Conservation (phyloP, 2,113 vertebrate species). For the Calidris pugnax region DNA sequence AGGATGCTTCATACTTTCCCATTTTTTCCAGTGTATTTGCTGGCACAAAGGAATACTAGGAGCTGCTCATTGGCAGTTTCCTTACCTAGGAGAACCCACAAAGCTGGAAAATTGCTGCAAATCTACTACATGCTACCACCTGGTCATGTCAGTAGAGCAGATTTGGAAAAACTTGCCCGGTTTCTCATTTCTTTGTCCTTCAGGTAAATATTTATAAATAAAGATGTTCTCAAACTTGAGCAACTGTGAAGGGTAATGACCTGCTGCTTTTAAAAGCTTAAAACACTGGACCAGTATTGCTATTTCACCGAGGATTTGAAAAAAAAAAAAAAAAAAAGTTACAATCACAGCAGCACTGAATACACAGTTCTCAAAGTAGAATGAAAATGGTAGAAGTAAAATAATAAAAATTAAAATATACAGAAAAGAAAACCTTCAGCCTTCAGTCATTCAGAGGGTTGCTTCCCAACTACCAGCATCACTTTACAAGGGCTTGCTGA, state of each 20-base stretch:
- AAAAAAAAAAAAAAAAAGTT: background rate
- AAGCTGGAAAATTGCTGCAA: background rate
- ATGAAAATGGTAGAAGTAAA: background rate
- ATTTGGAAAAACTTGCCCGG: background rate
- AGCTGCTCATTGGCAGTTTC: background rate
- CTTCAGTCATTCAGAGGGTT: background rate
- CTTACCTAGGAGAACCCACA: background rate
- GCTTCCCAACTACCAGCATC: background rate
- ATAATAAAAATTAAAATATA: background rate
- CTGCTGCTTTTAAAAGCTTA: background rate
- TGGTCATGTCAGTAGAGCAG: background rate
- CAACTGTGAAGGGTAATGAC: background rate
- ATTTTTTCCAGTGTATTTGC: background rate
- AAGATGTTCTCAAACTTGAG: background rate
- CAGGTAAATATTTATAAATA: conserved; percentile 23
- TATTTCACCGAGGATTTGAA: background rate
- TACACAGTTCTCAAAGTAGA: background rate
- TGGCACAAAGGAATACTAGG: background rate
- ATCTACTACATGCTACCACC: background rate
- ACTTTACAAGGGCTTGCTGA: background rate
- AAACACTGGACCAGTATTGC: background rate
- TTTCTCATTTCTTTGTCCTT: background rate
- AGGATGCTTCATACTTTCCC: background rate
- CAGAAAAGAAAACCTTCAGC: background rate
- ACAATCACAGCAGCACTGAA: background rate